These are phyloP conservation scores for Bombus sibiricus DNA, from an alignment of 1,140 invertebrate genomes.

Conservation along the genomic window DNA sequence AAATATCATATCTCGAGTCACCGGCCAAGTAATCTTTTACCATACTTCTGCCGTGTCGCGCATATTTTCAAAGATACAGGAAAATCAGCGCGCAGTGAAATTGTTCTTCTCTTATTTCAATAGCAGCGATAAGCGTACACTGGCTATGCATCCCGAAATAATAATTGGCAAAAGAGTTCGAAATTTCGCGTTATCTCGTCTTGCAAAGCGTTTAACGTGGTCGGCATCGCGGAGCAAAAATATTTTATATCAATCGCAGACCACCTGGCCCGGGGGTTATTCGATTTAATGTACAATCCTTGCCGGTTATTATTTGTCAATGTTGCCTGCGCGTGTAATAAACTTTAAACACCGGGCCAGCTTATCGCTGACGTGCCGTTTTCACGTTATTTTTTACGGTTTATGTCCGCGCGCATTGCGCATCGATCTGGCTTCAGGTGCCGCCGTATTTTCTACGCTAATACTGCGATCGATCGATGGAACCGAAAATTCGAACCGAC, in stretches of 20 bases:
- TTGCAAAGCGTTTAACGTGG: not conserved
- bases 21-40: too few relatives aligned
- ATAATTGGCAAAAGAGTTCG: not conserved
- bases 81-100: too few relatives aligned
- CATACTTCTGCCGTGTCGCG: too few relatives aligned
- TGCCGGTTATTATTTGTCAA: conserved; percentile 36
- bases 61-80: too few relatives aligned
- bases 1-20: too few relatives aligned
- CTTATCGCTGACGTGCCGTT: conserved; percentile 32
- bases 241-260: conserved; percentile 21
- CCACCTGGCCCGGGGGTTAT: not conserved
- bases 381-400: conserved; percentile 35
- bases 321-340: conserved; percentile 28
- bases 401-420: conserved; percentile 12
- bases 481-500: not conserved
- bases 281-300: conserved; percentile 21
- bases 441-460: conserved; percentile 37
- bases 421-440: conserved; percentile 29
- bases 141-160: not conserved
- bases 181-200: conserved; percentile 17
- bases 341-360: conserved; percentile 35
- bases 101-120: not conserved
- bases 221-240: not conserved
- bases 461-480: conserved; percentile 25
- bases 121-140: not conserved